A percentile compares a stretch with the other conserved stretches of the same genome.
These are phyloP conservation scores for Eupeodes luniger DNA, from an alignment of 2,888 invertebrate species.

Conservation along the genomic window DNA sequence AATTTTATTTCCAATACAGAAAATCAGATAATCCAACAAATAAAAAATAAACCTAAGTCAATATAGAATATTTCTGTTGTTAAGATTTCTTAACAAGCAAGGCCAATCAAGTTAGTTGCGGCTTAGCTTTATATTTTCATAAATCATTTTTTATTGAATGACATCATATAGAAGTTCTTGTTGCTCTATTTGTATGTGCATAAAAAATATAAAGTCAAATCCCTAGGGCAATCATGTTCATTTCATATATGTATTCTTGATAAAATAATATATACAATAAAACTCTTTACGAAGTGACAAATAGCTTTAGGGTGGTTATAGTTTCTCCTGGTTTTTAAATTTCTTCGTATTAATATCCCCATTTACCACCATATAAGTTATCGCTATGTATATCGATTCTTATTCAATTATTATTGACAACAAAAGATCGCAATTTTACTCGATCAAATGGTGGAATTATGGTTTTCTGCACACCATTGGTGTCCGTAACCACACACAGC, in stretches of 20 bases:
- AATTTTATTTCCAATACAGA: no score
- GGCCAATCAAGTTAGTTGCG: no score
- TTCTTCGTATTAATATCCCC: not conserved
- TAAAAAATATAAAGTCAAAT: not conserved
- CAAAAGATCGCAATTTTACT: conserved; percentile 57
- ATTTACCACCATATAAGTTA: no score
- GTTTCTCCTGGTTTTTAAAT: conserved; percentile 13
- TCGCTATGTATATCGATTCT: not conserved
- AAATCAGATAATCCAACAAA: no score
- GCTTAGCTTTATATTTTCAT: no score
- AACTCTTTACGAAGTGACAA: conserved; percentile 51
- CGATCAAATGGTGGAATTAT: conserved; percentile 64
- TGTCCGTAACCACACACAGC: conserved; percentile 45
- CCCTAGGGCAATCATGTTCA: conserved; percentile 50
- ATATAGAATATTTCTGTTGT: no score
- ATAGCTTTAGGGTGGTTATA: conserved; percentile 47
- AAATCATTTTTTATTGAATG: no score
- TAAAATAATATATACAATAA: not conserved
- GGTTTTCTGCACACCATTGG: conserved; percentile 59
- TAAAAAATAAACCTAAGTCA: no score
- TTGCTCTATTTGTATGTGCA: conserved; percentile 4
- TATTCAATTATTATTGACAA: conserved; percentile 60
- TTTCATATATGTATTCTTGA: not conserved
- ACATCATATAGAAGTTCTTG: conserved; percentile 17
- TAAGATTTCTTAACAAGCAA: no score